A percentile compares a stretch with the other conserved stretches of the same genome.
Evolutionary conservation across 2,113 vertebrate genomes (phyloP).

Genomic region (Naja naja): DNA sequence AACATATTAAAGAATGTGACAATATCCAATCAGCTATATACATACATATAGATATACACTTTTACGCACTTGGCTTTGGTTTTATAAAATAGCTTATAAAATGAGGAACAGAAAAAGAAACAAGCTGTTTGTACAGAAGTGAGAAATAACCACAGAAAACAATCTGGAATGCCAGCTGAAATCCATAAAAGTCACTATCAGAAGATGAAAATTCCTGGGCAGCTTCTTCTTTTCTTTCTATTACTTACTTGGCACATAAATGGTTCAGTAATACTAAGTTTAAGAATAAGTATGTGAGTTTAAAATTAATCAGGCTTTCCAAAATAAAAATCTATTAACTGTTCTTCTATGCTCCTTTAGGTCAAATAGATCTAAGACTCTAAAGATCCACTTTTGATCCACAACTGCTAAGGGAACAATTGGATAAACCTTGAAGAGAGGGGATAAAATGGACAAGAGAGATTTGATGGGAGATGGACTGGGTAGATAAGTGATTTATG

Average conservation of each 20-base stretch:
- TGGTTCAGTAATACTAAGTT: background rate
- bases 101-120: slow-evolving; percentile 43
- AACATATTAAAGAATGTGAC: background rate
- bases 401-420: background rate
- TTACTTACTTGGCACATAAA: slow-evolving; percentile 10
- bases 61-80: slow-evolving; percentile 10
- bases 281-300: background rate
- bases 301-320: background rate
- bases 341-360: background rate
- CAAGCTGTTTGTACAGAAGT: background rate
- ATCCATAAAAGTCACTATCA: background rate
- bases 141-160: background rate
- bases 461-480: background rate
- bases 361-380: background rate
- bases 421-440: background rate
- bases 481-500: background rate
- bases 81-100: slow-evolving; percentile 35
- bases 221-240: background rate
- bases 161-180: slow-evolving; percentile 17
- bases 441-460: background rate
- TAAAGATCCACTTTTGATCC: background rate
- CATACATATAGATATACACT: background rate
- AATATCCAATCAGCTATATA: background rate
- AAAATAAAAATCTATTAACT: background rate
- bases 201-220: background rate